Conservation (phyloP, 2,888 invertebrate genomes). For the Lampropteryx suffumata region DNA sequence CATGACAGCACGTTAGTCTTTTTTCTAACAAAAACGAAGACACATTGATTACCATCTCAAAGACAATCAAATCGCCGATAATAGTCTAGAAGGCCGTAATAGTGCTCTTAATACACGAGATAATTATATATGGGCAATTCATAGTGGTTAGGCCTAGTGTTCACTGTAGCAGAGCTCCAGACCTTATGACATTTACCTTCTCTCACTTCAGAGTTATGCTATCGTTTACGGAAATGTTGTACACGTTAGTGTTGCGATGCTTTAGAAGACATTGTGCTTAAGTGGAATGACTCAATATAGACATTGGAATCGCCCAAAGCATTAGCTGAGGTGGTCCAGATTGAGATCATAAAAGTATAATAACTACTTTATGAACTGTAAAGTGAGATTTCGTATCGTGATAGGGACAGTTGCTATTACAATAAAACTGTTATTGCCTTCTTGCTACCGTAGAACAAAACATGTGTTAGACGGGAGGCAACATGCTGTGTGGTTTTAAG, state of each 20-base stretch:
- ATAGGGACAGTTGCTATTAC: slow-evolving; percentile 40
- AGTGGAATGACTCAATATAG: slow-evolving; percentile 63
- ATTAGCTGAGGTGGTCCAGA: slow-evolving; percentile 54
- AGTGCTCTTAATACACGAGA: slow-evolving; percentile 44
- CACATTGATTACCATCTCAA: slow-evolving; percentile 44
- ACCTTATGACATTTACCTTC: not conserved
- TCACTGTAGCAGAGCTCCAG: slow-evolving; percentile 4
- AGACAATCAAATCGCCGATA: slow-evolving; percentile 48
- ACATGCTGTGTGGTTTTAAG: slow-evolving; percentile 17
- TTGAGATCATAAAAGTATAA: slow-evolving; percentile 53
- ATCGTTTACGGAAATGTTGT: not conserved
- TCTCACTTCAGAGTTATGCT: too few species aligned
- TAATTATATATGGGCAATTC: slow-evolving; percentile 58
- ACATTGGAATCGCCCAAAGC: slow-evolving; percentile 51
- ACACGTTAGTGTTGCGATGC: not conserved
- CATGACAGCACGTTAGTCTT: slow-evolving; percentile 33
- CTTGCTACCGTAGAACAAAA: slow-evolving; percentile 25
- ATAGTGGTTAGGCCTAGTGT: not conserved
- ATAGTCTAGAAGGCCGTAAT: slow-evolving; percentile 37
- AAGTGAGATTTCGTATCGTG: slow-evolving; percentile 44
- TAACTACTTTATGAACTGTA: slow-evolving; percentile 45
- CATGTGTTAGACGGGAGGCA: slow-evolving; percentile 25
- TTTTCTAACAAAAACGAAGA: slow-evolving; percentile 37
- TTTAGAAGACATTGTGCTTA: slow-evolving; percentile 37
- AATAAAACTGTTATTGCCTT: slow-evolving; percentile 28